Evolutionary conservation across 2,888 invertebrate species (phyloP), one percentile per base, ranked within the genome.

Genomic region (Heliconius erato): DNA sequence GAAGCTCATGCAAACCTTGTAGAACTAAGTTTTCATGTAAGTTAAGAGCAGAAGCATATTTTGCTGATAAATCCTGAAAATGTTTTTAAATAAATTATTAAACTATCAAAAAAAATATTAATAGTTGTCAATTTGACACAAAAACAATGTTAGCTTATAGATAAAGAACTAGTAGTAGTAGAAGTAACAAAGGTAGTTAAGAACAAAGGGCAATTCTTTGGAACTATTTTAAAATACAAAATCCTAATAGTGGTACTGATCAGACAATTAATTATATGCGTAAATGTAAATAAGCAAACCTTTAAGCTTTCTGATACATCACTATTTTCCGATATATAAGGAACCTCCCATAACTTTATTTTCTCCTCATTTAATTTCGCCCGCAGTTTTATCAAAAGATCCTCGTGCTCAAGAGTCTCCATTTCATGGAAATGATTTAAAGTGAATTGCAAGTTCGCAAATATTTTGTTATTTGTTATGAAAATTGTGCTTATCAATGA

Each of bases 271-370:
- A 6, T 44, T 44, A 40, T 35, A 28, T 11, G 1, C 23, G 12
- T 54, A 35, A 6, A 76, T 14, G 44, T 67, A 74, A 80, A 87
- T 86, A 80, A 85, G 86, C 88, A 84, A 85, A 94, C 96, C 97
- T 96, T 94, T 91, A 94, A 88, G 94, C 91, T 91, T 92, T 93
- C 94, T 28, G 96, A 94, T 49, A 91, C 83, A 74, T 85, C 89
- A 71, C 88, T 87, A 72, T 91, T 92, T 7, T 89, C 82, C 5
- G 91, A 90, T 77, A 96, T 96, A 90, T 97, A 98, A 0, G 98
- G 98, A 26, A 97, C 94, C 86, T 97, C 95, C 98, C 98, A 98
- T 83, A 98, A 91, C 90, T 98, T 98, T 9, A 98, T 95, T 85
- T 96, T 96, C 82, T 97, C 97, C 81, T 95, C 93, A 86, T 98